These are phyloP conservation scores for Seriola dumerili DNA, from an alignment of 2,113 vertebrate genomes.

Conservation along the genomic window DNA sequence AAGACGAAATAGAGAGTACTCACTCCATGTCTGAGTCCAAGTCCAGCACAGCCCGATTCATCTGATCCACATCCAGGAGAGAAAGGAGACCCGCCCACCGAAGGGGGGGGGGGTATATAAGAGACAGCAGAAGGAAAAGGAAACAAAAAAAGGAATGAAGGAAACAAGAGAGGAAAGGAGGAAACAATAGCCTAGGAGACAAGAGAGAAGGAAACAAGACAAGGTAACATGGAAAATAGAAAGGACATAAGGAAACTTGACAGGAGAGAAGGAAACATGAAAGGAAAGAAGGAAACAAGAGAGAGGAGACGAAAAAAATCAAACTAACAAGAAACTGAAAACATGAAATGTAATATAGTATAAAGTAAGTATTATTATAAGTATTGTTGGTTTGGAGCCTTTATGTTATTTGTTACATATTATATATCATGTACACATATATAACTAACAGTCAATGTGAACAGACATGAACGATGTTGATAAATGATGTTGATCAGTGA, in stretches of 20 bases:
- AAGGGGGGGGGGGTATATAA: no score
- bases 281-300: background rate
- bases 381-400: no score
- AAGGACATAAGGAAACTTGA: background rate
- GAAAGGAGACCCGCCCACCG: conserved; percentile 33
- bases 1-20: conserved; percentile 39
- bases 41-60: conserved; percentile 33
- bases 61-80: conserved; percentile 39
- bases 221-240: background rate
- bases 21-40: conserved; percentile 54
- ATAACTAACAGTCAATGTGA: no score
- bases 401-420: no score
- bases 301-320: no score
- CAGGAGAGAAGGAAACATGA: background rate
- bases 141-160: background rate
- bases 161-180: background rate
- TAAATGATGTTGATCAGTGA: no score
- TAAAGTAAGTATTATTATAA: no score
- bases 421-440: no score
- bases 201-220: background rate
- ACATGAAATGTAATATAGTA: no score
- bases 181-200: background rate
- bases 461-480: no score
- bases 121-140: no score
- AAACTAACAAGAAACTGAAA: no score